Evolutionary conservation across 2,888 invertebrate species (phyloP).

Genomic region (Anoplius nigerrimus): DNA sequence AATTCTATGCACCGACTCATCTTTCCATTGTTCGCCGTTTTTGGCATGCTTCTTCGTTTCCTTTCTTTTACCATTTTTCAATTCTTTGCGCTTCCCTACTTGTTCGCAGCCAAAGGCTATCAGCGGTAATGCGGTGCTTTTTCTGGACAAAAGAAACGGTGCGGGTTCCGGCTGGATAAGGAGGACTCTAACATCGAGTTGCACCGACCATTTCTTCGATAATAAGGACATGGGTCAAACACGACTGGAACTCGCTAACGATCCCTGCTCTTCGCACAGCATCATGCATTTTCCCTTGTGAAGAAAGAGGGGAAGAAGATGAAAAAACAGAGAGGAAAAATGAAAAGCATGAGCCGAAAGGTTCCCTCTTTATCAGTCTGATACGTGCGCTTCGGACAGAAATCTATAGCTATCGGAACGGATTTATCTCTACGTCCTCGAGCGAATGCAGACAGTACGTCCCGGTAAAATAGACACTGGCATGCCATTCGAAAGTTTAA

Average conservation of each 20-base stretch:
- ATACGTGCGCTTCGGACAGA: too few relatives aligned
- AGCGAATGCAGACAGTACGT: too few relatives aligned
- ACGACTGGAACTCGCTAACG: slow-evolving; percentile 21
- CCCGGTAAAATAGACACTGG: too few relatives aligned
- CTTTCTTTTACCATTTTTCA: not conserved
- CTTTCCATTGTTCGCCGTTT: not conserved
- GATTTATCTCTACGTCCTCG: too few relatives aligned
- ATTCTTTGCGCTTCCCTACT: not conserved
- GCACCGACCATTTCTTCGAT: too few relatives aligned
- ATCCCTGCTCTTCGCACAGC: slow-evolving; percentile 5
- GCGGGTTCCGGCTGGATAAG: not conserved
- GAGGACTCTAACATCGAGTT: too few relatives aligned
- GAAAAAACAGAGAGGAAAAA: not conserved
- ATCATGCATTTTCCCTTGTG: not conserved
- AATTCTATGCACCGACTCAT: not conserved
- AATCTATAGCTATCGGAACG: too few relatives aligned
- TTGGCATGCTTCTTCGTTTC: not conserved
- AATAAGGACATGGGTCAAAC: slow-evolving; percentile 16
- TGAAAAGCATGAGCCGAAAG: not conserved
- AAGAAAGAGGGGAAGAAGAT: not conserved
- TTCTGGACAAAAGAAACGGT: too few relatives aligned
- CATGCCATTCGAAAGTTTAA: too few relatives aligned
- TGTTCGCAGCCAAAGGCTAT: too few relatives aligned
- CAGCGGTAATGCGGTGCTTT: too few relatives aligned
- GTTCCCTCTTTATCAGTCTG: too few relatives aligned